Evolutionary conservation across 2,797 vertebrate species (phyloP).

Genomic region (Valencia hispanica): DNA sequence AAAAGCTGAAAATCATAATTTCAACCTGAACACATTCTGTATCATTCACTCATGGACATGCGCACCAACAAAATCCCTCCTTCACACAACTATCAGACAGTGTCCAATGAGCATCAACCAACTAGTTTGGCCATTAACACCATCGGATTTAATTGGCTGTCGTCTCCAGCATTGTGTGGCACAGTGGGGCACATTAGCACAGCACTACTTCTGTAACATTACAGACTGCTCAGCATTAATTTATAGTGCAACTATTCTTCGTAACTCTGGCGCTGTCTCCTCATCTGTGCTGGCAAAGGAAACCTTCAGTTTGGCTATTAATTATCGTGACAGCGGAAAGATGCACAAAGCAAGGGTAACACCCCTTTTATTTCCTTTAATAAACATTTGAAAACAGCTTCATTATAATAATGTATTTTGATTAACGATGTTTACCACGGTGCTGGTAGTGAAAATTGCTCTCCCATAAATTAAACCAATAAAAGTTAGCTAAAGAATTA

Average conservation of each 20-base stretch:
- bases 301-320: constrained; percentile 75
- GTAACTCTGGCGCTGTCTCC: constrained; percentile 54
- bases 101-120: constrained; percentile 61
- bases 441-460: constrained; percentile 82
- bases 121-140: constrained; percentile 61
- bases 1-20: constrained; percentile 36
- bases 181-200: constrained; percentile 57
- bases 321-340: constrained; percentile 79
- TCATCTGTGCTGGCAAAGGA: constrained; percentile 75
- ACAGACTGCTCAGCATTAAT: constrained; percentile 67
- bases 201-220: constrained; percentile 53
- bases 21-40: constrained; percentile 27
- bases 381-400: constrained; percentile 86
- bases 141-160: constrained; percentile 70
- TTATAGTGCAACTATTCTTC: constrained; percentile 68
- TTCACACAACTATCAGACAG: constrained; percentile 29
- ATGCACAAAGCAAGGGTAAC: constrained; percentile 80
- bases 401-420: constrained; percentile 88
- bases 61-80: constrained; percentile 6
- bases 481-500: constrained; percentile 86
- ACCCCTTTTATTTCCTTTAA: constrained; percentile 83
- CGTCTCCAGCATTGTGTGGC: constrained; percentile 52
- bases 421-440: constrained; percentile 86
- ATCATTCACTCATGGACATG: not conserved
- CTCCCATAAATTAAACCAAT: constrained; percentile 86